Evolutionary conservation across 2,113 vertebrate genomes (phyloP).

Genomic region (Tyto alba): DNA sequence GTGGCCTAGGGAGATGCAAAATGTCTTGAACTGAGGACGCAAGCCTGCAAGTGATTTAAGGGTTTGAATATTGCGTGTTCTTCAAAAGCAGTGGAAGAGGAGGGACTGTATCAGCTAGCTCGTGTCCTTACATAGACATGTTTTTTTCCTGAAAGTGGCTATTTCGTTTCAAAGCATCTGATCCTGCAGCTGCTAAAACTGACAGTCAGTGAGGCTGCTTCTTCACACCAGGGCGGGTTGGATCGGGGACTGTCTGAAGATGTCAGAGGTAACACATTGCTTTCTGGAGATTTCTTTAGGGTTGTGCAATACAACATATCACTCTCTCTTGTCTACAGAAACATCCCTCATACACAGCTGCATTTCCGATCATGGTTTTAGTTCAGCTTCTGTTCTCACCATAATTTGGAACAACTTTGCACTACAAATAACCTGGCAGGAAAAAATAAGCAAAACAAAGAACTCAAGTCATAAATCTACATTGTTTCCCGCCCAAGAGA

Average conservation of each 20-base stretch:
- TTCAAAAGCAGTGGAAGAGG: background rate
- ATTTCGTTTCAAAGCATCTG: background rate
- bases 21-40: background rate
- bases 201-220: background rate
- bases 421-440: conserved; percentile 20
- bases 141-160: background rate
- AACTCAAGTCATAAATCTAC: background rate
- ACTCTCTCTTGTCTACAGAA: background rate
- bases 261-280: background rate
- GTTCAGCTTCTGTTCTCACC: background rate
- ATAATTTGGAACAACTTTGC: conserved; percentile 14
- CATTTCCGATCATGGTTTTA: rapidly evolving
- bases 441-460: conserved; percentile 31
- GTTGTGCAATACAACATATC: background rate
- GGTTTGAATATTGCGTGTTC: background rate
- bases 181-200: background rate
- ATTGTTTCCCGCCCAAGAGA: background rate
- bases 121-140: rapidly evolving
- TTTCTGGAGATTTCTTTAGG: background rate
- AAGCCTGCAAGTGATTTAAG: background rate
- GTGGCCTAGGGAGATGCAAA: background rate
- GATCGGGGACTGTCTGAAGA: background rate
- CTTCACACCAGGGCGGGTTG: rapidly evolving
- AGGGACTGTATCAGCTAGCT: background rate
- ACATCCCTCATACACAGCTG: background rate